Evolutionary conservation across 2,888 invertebrate species (phyloP).

Genomic region (Carterocephalus palaemon): DNA sequence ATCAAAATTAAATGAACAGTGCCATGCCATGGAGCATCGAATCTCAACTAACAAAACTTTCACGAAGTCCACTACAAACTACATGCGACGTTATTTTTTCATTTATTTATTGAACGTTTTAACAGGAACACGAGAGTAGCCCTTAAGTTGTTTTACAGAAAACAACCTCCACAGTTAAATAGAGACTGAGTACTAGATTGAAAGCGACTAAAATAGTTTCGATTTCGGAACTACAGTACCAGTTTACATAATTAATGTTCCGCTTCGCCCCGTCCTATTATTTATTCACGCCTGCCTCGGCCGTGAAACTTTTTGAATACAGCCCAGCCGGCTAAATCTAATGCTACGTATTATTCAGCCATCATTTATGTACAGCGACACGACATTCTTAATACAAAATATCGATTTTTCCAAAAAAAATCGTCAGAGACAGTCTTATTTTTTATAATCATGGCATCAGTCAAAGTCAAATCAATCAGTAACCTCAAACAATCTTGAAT

Average conservation of each 20-base stretch:
- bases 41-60: constrained; percentile 33
- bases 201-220: constrained; percentile 38
- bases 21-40: no score
- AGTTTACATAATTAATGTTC: constrained; percentile 48
- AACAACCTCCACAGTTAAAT: background rate
- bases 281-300: constrained; percentile 49
- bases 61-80: constrained; percentile 22
- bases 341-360: constrained; percentile 22
- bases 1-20: no score
- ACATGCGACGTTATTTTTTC: background rate
- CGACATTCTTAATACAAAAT: no score
- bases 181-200: constrained; percentile 27
- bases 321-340: constrained; percentile 19
- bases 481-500: no score
- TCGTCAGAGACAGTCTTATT: no score
- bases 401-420: no score
- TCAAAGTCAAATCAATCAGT: no score
- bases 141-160: background rate
- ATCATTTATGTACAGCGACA: no score
- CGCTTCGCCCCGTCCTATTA: constrained; percentile 40
- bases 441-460: no score
- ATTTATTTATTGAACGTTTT: background rate
- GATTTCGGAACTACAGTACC: constrained; percentile 37
- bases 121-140: background rate
- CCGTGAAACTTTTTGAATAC: constrained; percentile 37